Evolutionary conservation across 2,113 vertebrate genomes (phyloP).

Genomic region (Larimichthys crocea): DNA sequence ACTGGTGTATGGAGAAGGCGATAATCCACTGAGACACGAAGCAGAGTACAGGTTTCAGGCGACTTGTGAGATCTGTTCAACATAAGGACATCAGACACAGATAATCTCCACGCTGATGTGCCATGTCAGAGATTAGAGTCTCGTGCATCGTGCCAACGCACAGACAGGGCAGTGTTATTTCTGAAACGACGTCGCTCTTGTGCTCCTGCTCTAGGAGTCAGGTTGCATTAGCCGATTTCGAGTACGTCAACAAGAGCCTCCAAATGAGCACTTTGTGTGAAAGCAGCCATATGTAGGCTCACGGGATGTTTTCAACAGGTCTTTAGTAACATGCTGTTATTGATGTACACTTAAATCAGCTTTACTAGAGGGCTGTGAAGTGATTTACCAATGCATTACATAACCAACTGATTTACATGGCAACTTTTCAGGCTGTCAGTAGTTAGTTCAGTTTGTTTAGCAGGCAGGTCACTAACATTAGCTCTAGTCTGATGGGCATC

Average conservation of each 20-base stretch:
- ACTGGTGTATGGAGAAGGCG: not conserved
- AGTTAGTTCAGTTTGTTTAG: not conserved
- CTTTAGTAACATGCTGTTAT: not conserved
- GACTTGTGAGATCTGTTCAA: conserved; percentile 36
- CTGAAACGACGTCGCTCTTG: not conserved
- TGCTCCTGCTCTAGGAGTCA: conserved; percentile 19
- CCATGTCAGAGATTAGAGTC: conserved; percentile 25
- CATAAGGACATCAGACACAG: conserved; percentile 42
- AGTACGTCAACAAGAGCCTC: not conserved
- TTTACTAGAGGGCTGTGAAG: not conserved
- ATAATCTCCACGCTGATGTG: conserved; percentile 43
- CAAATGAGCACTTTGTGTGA: not conserved
- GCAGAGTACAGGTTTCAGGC: conserved; percentile 19
- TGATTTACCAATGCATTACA: not conserved
- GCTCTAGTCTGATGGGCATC: not conserved
- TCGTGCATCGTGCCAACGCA: not conserved
- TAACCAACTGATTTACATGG: not conserved
- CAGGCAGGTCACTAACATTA: not conserved
- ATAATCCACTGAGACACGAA: conserved; percentile 29
- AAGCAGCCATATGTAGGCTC: not conserved
- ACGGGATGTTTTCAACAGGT: not conserved
- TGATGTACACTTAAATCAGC: not conserved
- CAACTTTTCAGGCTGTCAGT: not conserved
- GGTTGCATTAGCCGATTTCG: not conserved
- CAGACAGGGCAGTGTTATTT: not conserved